These are phyloP conservation scores for Caenorhabditis plicata DNA, from an alignment of 2,888 invertebrate species.

Conservation along the genomic window DNA sequence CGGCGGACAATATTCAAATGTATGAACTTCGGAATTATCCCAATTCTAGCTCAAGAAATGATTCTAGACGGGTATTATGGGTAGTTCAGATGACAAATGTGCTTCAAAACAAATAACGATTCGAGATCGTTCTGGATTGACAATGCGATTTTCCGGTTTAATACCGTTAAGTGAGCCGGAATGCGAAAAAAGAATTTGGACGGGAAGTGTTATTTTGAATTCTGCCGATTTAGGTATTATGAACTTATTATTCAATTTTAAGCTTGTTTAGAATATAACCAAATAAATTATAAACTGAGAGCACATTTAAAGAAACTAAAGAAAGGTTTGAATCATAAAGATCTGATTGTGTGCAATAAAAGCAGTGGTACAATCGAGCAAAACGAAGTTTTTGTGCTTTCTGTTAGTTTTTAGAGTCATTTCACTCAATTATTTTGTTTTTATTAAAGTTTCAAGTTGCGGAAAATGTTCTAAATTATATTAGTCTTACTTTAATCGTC, in stretches of 20 bases:
- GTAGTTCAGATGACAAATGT: too few relatives aligned
- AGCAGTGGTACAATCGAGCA: constrained; percentile 21
- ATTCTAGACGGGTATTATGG: too few relatives aligned
- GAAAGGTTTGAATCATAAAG: neutral
- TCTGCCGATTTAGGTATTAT: constrained; percentile 15
- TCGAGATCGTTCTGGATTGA: constrained; percentile 19
- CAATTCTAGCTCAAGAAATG: too few relatives aligned
- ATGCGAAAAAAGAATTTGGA: constrained; percentile 19
- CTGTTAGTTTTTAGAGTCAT: constrained; percentile 1
- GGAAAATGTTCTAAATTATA: constrained; percentile 9
- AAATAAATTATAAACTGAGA: constrained; percentile 15
- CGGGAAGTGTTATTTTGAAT: constrained; percentile 25
- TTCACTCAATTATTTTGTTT: neutral
- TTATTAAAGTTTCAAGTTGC: constrained; percentile 26
- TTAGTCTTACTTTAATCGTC: constrained; percentile 15
- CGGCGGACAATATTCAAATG: constrained; percentile 39
- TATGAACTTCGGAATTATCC: too few relatives aligned
- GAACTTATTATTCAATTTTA: neutral
- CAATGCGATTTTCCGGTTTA: constrained; percentile 12
- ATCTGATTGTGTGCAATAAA: constrained; percentile 11
- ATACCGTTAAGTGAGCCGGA: constrained; percentile 22
- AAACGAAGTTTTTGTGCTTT: constrained; percentile 14
- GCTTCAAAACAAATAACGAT: too few relatives aligned
- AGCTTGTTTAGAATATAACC: constrained; percentile 11
- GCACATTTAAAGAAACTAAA: constrained; percentile 8